Evolutionary conservation across 2,113 vertebrate genomes (phyloP).

Genomic region (Corythornis madagascariensis): DNA sequence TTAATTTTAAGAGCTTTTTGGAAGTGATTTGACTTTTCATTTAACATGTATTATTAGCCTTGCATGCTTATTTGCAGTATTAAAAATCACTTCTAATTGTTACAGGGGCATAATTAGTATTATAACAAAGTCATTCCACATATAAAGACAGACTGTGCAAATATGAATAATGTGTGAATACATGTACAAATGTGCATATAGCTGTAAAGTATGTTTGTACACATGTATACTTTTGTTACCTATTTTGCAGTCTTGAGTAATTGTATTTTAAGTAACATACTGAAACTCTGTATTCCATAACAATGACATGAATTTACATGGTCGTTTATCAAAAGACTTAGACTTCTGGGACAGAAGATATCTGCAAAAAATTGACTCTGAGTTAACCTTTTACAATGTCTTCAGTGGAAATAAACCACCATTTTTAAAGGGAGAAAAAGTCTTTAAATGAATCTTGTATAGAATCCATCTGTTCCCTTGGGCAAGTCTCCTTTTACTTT

Average conservation of each 20-base stretch:
- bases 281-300: background rate
- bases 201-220: background rate
- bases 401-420: background rate
- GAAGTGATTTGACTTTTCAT: conserved; percentile 81
- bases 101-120: conserved; percentile 45
- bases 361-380: background rate
- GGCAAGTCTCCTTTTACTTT: background rate
- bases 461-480: background rate
- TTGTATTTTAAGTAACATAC: background rate
- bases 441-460: background rate
- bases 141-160: background rate
- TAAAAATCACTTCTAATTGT: conserved; percentile 74
- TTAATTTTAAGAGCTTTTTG: conserved; percentile 79
- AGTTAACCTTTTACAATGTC: background rate
- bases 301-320: background rate
- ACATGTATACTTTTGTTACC: background rate
- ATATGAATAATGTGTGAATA: background rate
- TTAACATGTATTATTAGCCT: conserved; percentile 77
- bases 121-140: background rate
- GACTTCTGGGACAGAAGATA: background rate
- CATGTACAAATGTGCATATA: background rate
- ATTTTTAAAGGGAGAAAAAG: background rate
- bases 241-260: background rate
- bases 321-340: background rate
- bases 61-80: conserved; percentile 74